These are phyloP conservation scores for Dreissena rostriformis DNA, from an alignment of 1,140 invertebrate genomes.

Conservation along the genomic window DNA sequence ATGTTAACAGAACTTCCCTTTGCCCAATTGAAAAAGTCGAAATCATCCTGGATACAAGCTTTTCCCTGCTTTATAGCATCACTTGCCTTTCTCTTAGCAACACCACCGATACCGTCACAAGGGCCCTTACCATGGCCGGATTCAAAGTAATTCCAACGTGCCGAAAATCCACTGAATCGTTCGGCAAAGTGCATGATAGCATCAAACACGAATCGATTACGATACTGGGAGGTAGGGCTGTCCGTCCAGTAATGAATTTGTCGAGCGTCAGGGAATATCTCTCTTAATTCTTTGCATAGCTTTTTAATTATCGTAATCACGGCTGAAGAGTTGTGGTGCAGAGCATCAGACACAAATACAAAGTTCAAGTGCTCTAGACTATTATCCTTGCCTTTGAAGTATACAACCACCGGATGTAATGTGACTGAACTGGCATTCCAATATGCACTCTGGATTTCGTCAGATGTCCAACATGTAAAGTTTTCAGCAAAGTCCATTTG, in stretches of 20 bases:
- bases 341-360: too few relatives aligned
- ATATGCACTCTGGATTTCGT: constrained; percentile 54
- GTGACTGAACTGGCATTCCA: constrained; percentile 42
- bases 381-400: constrained; percentile 21
- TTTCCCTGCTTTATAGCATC: constrained; percentile 15
- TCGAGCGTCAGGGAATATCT: too few relatives aligned
- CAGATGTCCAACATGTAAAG: constrained; percentile 31
- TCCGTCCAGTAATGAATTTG: too few relatives aligned
- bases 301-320: too few relatives aligned
- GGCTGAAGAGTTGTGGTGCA: too few relatives aligned
- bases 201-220: too few relatives aligned
- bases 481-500: constrained; percentile 61
- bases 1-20: neutral
- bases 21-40: constrained; percentile 13
- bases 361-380: too few relatives aligned
- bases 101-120: too few relatives aligned
- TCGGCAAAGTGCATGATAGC: neutral
- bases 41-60: neutral
- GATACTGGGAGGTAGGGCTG: too few relatives aligned
- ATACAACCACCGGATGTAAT: constrained; percentile 46
- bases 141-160: constrained; percentile 1
- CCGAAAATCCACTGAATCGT: neutral
- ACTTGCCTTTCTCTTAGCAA: constrained; percentile 5
- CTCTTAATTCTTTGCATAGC: too few relatives aligned
- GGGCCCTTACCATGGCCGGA: constrained; percentile 9